Evolutionary conservation across 2,888 invertebrate species (phyloP).

Genomic region (Pegoplata infirma): DNA sequence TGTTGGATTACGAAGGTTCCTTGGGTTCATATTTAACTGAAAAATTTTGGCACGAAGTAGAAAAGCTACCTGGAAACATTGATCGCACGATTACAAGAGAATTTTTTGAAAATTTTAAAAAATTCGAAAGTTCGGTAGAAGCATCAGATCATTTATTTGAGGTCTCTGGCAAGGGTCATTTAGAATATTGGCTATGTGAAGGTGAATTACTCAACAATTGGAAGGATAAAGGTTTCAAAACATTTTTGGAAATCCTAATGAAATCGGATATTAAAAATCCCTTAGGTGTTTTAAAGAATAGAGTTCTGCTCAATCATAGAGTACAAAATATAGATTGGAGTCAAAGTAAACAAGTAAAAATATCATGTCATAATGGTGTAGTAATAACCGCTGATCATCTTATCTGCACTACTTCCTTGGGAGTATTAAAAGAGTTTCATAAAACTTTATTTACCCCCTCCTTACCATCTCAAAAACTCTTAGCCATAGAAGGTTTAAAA

Average conservation of each 20-base stretch:
- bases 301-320: conserved; percentile 53
- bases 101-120: conserved; percentile 82
- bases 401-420: conserved; percentile 80
- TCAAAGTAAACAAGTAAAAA: not conserved
- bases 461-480: conserved; percentile 78
- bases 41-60: conserved; percentile 70
- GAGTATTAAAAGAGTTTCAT: conserved; percentile 80
- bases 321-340: conserved; percentile 59
- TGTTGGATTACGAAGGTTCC: conserved; percentile 72
- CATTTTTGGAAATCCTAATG: conserved; percentile 84
- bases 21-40: conserved; percentile 73
- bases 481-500: conserved; percentile 79
- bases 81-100: conserved; percentile 77
- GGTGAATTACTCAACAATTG: conserved; percentile 86
- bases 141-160: conserved; percentile 83
- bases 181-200: conserved; percentile 83
- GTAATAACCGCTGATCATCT: conserved; percentile 62
- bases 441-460: conserved; percentile 78
- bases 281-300: conserved; percentile 71
- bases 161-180: conserved; percentile 82
- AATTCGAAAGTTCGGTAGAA: conserved; percentile 78
- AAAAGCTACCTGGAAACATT: conserved; percentile 69
- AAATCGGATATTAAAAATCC: conserved; percentile 60
- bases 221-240: conserved; percentile 85
- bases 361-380: conserved; percentile 57